These are phyloP conservation scores for Deroptyus accipitrinus DNA, from an alignment of 2,113 vertebrate genomes.

Conservation along the genomic window DNA sequence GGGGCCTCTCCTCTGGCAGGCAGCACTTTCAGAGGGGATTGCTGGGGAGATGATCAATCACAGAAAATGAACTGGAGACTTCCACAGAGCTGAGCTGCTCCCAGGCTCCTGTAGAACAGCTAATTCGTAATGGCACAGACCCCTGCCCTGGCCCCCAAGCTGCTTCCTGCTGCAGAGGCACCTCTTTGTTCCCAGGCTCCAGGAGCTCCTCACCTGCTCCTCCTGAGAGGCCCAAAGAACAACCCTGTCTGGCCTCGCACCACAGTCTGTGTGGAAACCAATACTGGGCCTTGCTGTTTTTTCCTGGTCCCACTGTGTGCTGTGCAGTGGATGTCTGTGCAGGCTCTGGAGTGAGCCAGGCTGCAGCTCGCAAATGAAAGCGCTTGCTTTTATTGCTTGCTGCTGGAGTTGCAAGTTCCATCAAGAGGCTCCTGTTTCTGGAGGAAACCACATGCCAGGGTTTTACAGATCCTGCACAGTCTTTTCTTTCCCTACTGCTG, in stretches of 20 bases:
- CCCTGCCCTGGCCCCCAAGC: not conserved
- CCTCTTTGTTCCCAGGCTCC: not conserved
- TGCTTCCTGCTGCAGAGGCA: not conserved
- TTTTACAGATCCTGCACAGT: not conserved
- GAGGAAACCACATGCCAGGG: not conserved
- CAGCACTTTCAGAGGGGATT: not conserved
- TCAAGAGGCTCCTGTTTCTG: constrained; percentile 28
- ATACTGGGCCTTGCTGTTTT: not conserved
- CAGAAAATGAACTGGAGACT: not conserved
- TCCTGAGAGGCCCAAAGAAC: not conserved
- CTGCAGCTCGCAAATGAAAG: not conserved
- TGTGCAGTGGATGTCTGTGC: not conserved
- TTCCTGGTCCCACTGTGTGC: not conserved
- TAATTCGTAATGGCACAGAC: not conserved
- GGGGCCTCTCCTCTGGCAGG: constrained; percentile 3
- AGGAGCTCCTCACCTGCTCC: not conserved
- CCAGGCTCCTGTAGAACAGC: not conserved
- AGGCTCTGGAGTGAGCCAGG: not conserved
- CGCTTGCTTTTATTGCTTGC: not conserved
- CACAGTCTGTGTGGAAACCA: not conserved
- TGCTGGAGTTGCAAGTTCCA: not conserved
- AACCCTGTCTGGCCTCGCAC: rapidly evolving
- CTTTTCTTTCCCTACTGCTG: not conserved
- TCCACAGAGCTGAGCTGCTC: not conserved
- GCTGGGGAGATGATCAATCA: not conserved